phyloP scores from a whole-genome alignment of 2,113 vertebrate genomes.

The Percina caprodes region DNA sequence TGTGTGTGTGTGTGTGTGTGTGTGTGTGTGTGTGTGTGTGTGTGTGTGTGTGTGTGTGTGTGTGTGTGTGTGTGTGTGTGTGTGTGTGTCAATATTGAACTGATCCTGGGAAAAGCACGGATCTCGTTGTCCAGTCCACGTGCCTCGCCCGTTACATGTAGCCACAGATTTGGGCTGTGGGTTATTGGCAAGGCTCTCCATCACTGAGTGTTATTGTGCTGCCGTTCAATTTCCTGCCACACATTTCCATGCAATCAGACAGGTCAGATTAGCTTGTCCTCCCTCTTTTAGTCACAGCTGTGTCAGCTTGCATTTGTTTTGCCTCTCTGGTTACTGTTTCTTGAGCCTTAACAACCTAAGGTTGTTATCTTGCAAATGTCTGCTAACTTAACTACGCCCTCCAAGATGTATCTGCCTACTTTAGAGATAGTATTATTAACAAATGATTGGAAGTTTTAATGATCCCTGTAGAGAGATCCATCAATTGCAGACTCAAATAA shows the following conservation, averaged over 20 bases:
- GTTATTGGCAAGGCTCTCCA: constrained; percentile 33
- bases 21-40: too few relatives aligned
- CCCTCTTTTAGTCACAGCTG: neutral
- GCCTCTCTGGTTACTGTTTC: neutral
- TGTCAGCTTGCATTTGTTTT: neutral
- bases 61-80: constrained; percentile 20
- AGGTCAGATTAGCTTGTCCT: constrained; percentile 15
- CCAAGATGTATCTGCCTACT: neutral
- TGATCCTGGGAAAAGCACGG: constrained; percentile 48
- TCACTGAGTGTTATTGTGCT: constrained; percentile 50
- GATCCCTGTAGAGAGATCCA: constrained; percentile 2
- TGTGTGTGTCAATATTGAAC: constrained; percentile 73
- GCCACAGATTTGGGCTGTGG: constrained; percentile 35
- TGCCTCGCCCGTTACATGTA: constrained; percentile 74
- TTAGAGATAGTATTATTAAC: constrained; percentile 2
- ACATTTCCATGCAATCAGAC: constrained; percentile 44
- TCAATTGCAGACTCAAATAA: neutral
- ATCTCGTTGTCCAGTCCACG: constrained; percentile 56
- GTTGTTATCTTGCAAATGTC: constrained; percentile 15
- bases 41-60: too few relatives aligned
- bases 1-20: too few relatives aligned
- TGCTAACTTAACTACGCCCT: neutral
- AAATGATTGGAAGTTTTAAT: constrained; percentile 17
- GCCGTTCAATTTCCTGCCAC: constrained; percentile 48
- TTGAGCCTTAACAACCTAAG: neutral